Percentiles rank a stretch among this genome's conserved stretches.
phyloP scores from a whole-genome alignment of 2,113 vertebrate species.

The Petromus typicus region DNA sequence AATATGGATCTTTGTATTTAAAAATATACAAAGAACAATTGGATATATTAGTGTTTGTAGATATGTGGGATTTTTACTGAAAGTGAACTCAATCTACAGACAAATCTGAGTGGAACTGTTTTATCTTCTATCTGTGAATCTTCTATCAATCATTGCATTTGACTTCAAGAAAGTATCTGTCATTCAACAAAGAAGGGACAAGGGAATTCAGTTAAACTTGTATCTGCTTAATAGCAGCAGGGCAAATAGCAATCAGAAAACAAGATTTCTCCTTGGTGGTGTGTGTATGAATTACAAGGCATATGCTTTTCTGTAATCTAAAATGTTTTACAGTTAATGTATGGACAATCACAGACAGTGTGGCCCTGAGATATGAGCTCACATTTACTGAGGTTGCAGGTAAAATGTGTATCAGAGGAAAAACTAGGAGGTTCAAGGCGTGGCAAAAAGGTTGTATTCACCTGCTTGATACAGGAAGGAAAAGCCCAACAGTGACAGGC shows the following conservation, averaged over 20 bases:
- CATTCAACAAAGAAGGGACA: background rate
- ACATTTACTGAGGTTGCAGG: background rate
- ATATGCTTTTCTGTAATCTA: background rate
- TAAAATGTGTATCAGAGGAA: background rate
- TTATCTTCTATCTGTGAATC: background rate
- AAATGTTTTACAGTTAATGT: background rate
- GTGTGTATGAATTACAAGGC: background rate
- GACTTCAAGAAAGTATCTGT: background rate
- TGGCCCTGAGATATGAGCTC: background rate
- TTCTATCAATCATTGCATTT: conserved; percentile 40
- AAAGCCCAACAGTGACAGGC: background rate
- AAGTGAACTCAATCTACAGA: background rate
- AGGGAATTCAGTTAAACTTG: background rate
- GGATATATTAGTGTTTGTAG: conserved; percentile 22
- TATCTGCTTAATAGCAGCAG: background rate
- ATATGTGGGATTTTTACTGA: background rate
- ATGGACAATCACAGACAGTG: background rate
- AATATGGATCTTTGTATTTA: conserved; percentile 7
- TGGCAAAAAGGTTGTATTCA: background rate
- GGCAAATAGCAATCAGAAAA: background rate
- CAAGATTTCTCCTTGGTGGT: background rate
- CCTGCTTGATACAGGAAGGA: background rate
- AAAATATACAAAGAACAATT: conserved; percentile 37
- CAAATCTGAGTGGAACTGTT: background rate
- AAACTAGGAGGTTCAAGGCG: background rate